Evolutionary conservation across 2,888 invertebrate species (phyloP).

Genomic region (Lepidochitona cinerea): DNA sequence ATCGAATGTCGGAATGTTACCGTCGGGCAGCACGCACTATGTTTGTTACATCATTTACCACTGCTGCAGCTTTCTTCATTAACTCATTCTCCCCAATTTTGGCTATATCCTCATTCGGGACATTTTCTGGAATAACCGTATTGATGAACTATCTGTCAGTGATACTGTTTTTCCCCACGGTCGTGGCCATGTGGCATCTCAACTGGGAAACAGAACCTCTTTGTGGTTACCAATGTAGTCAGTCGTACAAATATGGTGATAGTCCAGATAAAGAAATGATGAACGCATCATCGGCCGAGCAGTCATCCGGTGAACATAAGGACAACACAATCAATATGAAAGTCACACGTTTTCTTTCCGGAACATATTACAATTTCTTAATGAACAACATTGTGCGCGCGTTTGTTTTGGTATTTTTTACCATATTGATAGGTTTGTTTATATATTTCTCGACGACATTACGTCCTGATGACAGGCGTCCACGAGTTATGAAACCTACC

Average conservation of each 20-base stretch:
- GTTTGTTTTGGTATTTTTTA: background rate
- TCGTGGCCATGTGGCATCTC: slow-evolving; percentile 1
- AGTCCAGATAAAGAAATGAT: background rate
- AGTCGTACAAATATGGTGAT: background rate
- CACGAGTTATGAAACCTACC: background rate
- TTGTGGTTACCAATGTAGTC: background rate
- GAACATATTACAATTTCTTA: background rate
- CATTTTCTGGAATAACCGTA: slow-evolving; percentile 35
- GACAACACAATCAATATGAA: background rate
- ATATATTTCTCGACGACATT: background rate
- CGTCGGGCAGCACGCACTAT: slow-evolving; percentile 19
- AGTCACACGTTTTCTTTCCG: background rate
- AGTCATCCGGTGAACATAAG: background rate
- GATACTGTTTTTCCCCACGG: slow-evolving; percentile 19
- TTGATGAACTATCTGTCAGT: slow-evolving; percentile 32
- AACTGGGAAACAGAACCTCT: background rate
- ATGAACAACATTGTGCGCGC: background rate
- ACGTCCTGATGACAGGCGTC: background rate
- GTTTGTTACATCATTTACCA: slow-evolving; percentile 30
- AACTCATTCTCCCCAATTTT: slow-evolving; percentile 37
- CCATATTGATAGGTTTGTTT: background rate
- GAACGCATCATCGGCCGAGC: background rate
- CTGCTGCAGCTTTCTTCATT: slow-evolving; percentile 29
- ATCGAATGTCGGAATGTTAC: slow-evolving; percentile 19
- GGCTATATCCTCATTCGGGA: slow-evolving; percentile 33